phyloP scores from a whole-genome alignment of 1,140 invertebrate species.

The Listronotus oregonensis region DNA sequence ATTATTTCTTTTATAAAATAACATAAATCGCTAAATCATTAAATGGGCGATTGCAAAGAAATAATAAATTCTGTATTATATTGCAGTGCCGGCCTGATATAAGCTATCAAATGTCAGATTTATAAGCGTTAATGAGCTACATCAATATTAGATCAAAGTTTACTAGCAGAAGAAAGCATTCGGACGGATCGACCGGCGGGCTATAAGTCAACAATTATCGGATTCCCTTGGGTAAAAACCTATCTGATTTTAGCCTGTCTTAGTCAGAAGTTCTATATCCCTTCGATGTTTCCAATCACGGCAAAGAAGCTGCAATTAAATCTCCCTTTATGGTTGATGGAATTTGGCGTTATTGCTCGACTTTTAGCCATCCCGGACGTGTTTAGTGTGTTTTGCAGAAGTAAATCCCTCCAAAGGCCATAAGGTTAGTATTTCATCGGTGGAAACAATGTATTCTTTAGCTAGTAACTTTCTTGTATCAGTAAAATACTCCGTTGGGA shows the following conservation, averaged over 20 bases:
- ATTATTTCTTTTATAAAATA: too few relatives aligned
- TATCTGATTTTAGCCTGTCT: slow-evolving; percentile 43
- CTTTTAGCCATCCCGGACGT: slow-evolving; percentile 36
- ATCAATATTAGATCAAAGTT: slow-evolving; percentile 45
- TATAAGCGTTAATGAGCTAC: slow-evolving; percentile 41
- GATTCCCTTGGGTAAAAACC: slow-evolving; percentile 45
- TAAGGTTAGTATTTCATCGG: slow-evolving; percentile 38
- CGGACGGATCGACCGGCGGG: slow-evolving; percentile 41
- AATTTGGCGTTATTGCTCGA: slow-evolving; percentile 43
- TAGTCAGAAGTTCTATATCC: slow-evolving; percentile 43
- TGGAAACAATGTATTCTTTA: slow-evolving; percentile 35
- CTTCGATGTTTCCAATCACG: slow-evolving; percentile 47
- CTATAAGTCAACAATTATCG: slow-evolving; percentile 55
- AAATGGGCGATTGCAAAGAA: too few relatives aligned
- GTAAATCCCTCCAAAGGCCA: slow-evolving; percentile 35
- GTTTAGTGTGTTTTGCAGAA: slow-evolving; percentile 36
- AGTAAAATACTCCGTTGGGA: slow-evolving; percentile 22
- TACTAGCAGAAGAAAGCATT: slow-evolving; percentile 37
- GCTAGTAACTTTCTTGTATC: slow-evolving; percentile 31
- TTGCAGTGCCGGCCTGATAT: too few relatives aligned
- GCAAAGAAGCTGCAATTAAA: slow-evolving; percentile 51
- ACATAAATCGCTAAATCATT: too few relatives aligned
- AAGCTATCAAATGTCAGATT: slow-evolving; percentile 33
- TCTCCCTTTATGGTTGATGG: slow-evolving; percentile 51
- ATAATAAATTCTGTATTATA: too few relatives aligned